Evolutionary conservation across 2,113 vertebrate genomes (phyloP).

Genomic region (Leucosticte australis): DNA sequence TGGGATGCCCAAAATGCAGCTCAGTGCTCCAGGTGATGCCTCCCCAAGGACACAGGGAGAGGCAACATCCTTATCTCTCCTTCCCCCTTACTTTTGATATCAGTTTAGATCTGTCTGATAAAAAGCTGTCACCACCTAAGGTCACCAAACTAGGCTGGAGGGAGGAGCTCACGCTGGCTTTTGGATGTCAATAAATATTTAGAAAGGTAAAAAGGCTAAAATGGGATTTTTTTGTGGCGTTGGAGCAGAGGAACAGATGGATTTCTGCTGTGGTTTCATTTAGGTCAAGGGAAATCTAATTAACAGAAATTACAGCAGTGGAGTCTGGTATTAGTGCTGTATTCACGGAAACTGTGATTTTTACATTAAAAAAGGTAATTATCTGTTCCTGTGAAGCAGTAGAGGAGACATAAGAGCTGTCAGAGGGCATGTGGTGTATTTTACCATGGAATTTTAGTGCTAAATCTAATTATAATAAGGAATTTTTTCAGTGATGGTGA

Average conservation of each 20-base stretch:
- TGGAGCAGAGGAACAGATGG: neutral
- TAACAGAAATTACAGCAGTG: neutral
- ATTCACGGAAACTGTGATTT: neutral
- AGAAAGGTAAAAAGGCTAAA: neutral
- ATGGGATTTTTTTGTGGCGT: accelerated
- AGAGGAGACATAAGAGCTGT: neutral
- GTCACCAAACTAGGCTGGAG: neutral
- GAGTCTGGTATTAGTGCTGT: neutral
- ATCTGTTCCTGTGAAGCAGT: neutral
- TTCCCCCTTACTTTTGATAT: neutral
- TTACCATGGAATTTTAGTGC: neutral
- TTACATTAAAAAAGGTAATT: neutral
- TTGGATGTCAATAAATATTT: neutral
- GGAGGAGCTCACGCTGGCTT: accelerated
- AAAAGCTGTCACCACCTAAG: neutral
- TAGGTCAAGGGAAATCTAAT: conserved; percentile 3
- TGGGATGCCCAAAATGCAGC: neutral
- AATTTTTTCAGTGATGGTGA: neutral
- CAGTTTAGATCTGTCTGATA: neutral
- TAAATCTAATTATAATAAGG: neutral
- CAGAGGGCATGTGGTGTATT: neutral
- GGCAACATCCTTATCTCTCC: neutral
- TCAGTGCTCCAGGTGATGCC: neutral
- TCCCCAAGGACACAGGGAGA: neutral
- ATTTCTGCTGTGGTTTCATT: neutral